phyloP scores from a whole-genome alignment of 2,797 vertebrate species.

The Molossus molossus region DNA sequence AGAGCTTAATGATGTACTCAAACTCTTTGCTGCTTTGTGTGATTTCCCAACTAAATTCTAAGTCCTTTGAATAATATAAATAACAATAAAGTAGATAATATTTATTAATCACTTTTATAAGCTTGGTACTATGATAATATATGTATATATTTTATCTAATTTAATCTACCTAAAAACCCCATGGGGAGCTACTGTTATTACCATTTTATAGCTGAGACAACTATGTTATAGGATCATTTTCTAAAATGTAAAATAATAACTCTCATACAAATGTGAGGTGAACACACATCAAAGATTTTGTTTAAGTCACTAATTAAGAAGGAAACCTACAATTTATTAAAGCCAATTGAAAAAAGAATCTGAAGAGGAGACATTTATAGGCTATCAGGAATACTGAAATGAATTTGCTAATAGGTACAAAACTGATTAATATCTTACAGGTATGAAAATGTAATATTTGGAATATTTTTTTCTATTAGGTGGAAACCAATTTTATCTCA shows the following conservation, averaged over 20 bases:
- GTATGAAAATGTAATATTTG: background rate
- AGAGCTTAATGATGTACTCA: background rate
- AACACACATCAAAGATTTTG: conserved; percentile 31
- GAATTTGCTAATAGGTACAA: background rate
- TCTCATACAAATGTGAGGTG: background rate
- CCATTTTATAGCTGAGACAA: background rate
- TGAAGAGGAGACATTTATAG: conserved; percentile 9
- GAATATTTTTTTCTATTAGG: background rate
- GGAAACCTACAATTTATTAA: background rate
- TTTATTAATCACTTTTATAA: conserved; percentile 43
- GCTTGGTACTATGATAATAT: background rate
- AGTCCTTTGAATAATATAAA: conserved; percentile 31
- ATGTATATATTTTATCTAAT: background rate
- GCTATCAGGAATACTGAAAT: background rate
- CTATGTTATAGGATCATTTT: conserved; percentile 4
- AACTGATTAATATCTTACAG: background rate
- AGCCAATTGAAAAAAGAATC: background rate
- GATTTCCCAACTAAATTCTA: conserved; percentile 1
- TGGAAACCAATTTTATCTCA: conserved; percentile 1
- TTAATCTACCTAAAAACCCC: background rate
- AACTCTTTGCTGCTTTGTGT: background rate
- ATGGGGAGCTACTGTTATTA: background rate
- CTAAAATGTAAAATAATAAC: background rate
- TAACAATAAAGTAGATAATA: background rate
- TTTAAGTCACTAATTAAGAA: background rate